Percentiles rank a stretch among this genome's conserved stretches.
phyloP scores from a whole-genome alignment of 2,797 vertebrate genomes.

The Melanogrammus aeglefinus region DNA sequence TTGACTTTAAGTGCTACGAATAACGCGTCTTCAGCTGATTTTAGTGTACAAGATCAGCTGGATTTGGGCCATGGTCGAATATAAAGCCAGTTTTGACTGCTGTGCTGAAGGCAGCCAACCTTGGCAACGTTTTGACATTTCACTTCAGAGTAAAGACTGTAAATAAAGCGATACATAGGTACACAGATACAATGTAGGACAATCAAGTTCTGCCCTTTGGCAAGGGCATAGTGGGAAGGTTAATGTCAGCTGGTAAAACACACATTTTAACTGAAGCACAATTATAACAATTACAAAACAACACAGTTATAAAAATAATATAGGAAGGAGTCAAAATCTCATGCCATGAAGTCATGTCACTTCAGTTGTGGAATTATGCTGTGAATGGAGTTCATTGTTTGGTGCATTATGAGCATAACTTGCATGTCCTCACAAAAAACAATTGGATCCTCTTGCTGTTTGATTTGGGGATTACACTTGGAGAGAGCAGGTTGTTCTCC shows the following conservation, averaged over 20 bases:
- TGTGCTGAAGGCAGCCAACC: conserved; percentile 5
- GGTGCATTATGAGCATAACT: neutral
- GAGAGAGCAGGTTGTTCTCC: neutral
- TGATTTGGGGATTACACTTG: neutral
- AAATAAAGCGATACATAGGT: conserved; percentile 18
- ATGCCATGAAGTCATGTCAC: neutral
- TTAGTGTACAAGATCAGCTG: neutral
- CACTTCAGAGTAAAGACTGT: conserved; percentile 20
- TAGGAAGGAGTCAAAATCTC: neutral
- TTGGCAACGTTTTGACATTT: conserved; percentile 12
- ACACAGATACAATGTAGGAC: conserved; percentile 35
- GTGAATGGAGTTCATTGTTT: neutral
- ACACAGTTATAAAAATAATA: conserved; percentile 4
- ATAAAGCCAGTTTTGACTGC: neutral
- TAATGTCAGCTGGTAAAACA: conserved; percentile 14
- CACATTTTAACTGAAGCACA: conserved; percentile 1
- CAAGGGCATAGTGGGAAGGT: conserved; percentile 10
- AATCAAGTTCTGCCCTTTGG: conserved; percentile 36
- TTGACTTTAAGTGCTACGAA: conserved; percentile 2
- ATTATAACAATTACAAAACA: neutral
- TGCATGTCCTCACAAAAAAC: neutral
- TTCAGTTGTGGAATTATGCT: neutral
- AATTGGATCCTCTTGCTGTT: neutral
- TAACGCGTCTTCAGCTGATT: neutral
- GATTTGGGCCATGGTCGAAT: neutral